phyloP scores from a whole-genome alignment of 2,888 invertebrate species.

The Euphydryas editha region DNA sequence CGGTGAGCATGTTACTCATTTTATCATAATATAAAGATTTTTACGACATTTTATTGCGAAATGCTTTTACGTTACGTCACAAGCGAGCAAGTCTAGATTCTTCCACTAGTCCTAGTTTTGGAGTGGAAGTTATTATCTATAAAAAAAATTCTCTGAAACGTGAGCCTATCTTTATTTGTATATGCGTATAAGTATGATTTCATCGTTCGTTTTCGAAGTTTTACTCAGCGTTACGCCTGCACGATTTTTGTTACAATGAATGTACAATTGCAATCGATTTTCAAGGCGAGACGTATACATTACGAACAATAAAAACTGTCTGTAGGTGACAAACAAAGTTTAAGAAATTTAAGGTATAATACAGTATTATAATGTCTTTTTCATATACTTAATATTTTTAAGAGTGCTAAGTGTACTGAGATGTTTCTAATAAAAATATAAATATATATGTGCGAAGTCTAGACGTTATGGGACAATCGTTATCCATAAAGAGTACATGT shows the following conservation, averaged over 20 bases:
- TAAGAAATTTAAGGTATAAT: background rate
- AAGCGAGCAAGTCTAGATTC: constrained; percentile 2
- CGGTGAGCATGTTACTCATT: constrained; percentile 75
- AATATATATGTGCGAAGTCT: no score
- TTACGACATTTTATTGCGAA: background rate
- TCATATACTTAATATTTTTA: constrained; percentile 29
- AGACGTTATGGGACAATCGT: no score
- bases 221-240: constrained; percentile 21
- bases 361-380: no score
- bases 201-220: constrained; percentile 29
- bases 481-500: constrained; percentile 18
- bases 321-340: constrained; percentile 50
- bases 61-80: constrained; percentile 31
- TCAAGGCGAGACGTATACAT: constrained; percentile 45
- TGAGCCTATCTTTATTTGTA: constrained; percentile 40
- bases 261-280: constrained; percentile 37
- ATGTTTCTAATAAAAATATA: no score
- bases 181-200: constrained; percentile 41
- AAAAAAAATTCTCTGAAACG: constrained; percentile 8
- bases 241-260: constrained; percentile 46
- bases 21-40: background rate
- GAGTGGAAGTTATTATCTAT: constrained; percentile 1
- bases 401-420: background rate
- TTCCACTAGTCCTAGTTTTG: constrained; percentile 5
- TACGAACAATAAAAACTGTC: constrained; percentile 33